Evolutionary conservation across 2,113 vertebrate genomes (phyloP), one percentile per base, ranked within the genome.

Genomic region (Calidris pugnax): DNA sequence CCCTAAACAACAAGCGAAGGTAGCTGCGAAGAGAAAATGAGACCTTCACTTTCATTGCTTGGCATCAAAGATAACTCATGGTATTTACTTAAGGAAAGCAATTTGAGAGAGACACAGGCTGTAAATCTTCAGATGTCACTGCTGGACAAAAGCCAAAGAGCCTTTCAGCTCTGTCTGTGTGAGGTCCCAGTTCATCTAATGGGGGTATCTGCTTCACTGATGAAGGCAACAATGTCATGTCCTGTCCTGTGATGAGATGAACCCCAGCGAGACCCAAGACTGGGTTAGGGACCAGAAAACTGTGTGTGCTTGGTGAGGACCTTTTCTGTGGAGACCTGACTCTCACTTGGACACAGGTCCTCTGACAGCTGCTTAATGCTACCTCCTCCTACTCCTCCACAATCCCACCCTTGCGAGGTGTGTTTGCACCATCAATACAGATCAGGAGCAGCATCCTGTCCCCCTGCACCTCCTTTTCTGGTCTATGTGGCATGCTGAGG

Each of bases 361-460:
- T 78, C 64, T 47, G 55, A 9, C 4, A 64, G 32, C 47, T 71
- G 59, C 66, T 69, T 35, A 24, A 0, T 0, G 2, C 39, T 74
- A 33, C 53, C 12, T 51, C 59, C 59, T 50, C 14, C 55, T n/a
- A n/a, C n/a, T 66, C 37, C 33, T 74, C 51, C 14, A 3, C n/a
- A 41, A 39, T 73, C 48, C 24, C 68, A 30, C 13, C 13, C 32
- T 37, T 1, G 4, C 37, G 24, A 72, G 3, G 6, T 33, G 27
- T 53, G 8, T 79, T 80, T 67, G 15, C 47, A 22, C 32, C 16
- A 33, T 1, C 4, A 37, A 24, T 2, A 16, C 0, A 0, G 48
- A 48, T 28, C 62, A 50, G 35, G 48, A 76, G 32, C 73, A 69
- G 33, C 69, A 24, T 6, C 53, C 37, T 79, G 30, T 11, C 17